Base-by-base conservation (phyloP, 2,113 vertebrate species). In the Eurystomus gularis region DNA sequence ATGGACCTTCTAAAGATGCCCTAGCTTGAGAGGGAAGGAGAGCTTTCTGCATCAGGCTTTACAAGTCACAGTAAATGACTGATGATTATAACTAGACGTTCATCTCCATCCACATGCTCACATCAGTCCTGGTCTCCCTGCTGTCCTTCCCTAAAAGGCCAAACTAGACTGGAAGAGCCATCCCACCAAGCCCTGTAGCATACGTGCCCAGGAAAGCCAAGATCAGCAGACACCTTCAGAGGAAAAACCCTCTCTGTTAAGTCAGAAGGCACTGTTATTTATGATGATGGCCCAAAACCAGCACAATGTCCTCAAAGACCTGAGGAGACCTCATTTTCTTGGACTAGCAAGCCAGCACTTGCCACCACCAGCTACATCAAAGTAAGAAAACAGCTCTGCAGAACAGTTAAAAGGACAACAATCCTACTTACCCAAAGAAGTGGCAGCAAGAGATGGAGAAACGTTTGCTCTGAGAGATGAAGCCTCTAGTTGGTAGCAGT, bases 401-500 rank as follows among this genome's bases (percentile, higher is more conserved):
- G 57, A 75, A 39, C 11, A 92, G 37, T 23, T 76, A 49, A 84
- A 88, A 82, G 20, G 24, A 24, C 7, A 9, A 46, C n/a, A 60
- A 39, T 77, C 31, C 7, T 20, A 97, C 97, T 97, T 97, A 97
- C 97, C 97, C 23, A 24, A 87, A 64, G 57, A 94, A 62, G 14
- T 16, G 61, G 52, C 61, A 57, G 33, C 35, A 76, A 33, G 44
- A 77, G 42, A 54, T 19, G 54, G 46, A 68, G 81, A 80, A 91
- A 62, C 51, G 48, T 52, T 77, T 49, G 15, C 58, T 93, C 70
- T 42, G 54, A 86, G 40, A 66, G 48, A 23, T 80, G 83, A 66
- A 64, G 80, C 37, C 39, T 57, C 51, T 2, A n/a, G n/a, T 44
- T 68, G 62, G 35, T 51, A 78, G 58, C 11, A 65, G 42, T n/a